Percentiles rank a stretch among this genome's conserved stretches.
Evolutionary conservation across 2,113 vertebrate species (phyloP).

Genomic region (Monopterus albus): DNA sequence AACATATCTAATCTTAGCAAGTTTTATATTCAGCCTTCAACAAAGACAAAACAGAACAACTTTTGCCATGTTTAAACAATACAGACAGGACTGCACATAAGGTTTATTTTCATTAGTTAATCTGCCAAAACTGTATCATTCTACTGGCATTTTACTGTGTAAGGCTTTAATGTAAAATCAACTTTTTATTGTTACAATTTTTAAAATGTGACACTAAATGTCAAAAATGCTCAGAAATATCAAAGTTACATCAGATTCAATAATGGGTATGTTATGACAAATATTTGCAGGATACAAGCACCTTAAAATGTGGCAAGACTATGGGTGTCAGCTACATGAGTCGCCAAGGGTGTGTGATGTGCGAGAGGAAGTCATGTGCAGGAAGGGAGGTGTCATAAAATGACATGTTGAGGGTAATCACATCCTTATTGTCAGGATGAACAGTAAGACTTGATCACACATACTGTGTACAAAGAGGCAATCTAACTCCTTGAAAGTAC

Average conservation of each 20-base stretch:
- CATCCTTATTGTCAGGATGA: slow-evolving; percentile 20
- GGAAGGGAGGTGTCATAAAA: slow-evolving; percentile 67
- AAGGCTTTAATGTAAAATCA: no score
- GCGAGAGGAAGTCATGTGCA: slow-evolving; percentile 41
- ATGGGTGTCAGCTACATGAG: slow-evolving; percentile 8
- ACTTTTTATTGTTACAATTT: no score
- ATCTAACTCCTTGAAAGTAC: not conserved
- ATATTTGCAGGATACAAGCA: not conserved
- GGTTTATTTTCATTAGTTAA: not conserved
- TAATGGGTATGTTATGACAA: no score
- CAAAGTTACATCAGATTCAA: no score
- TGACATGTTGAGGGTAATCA: slow-evolving; percentile 10
- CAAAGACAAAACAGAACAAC: not conserved
- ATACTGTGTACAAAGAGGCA: not conserved
- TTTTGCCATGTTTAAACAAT: not conserved
- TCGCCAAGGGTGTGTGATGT: not conserved
- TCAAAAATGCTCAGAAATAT: no score
- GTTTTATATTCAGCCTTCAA: not conserved
- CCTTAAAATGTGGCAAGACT: slow-evolving; percentile 21
- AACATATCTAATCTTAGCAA: not conserved
- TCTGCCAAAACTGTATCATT: no score
- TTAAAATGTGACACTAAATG: not conserved
- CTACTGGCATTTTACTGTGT: no score
- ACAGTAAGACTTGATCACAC: not conserved
- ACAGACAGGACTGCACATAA: not conserved